Percentiles rank a stretch among this genome's conserved stretches.
Conservation (phyloP, 2,113 vertebrate species). For the Calyptommatus sinebrachiatus region DNA sequence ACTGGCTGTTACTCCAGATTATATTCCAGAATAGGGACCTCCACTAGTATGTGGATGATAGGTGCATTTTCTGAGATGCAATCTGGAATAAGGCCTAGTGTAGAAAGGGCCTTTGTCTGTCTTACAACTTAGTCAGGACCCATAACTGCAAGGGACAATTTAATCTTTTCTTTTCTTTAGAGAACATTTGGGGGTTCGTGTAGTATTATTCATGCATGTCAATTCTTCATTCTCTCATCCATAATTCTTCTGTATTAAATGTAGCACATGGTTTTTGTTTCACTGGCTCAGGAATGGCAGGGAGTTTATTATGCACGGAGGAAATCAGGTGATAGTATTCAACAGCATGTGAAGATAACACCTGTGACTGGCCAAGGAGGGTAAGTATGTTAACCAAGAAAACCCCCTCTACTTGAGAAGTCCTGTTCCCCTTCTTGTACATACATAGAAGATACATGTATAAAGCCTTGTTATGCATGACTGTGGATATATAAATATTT, state of each 20-base stretch:
- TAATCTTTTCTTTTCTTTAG: too few relatives aligned
- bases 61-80: too few relatives aligned
- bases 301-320: slow-evolving; percentile 87
- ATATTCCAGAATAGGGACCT: too few relatives aligned
- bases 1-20: too few relatives aligned
- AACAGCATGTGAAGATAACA: slow-evolving; percentile 91
- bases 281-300: slow-evolving; percentile 87
- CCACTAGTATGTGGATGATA: too few relatives aligned
- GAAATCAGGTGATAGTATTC: slow-evolving; percentile 92
- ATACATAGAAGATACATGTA: not conserved
- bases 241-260: too few relatives aligned
- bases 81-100: too few relatives aligned
- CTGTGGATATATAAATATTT: not conserved
- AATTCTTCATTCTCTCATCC: not conserved
- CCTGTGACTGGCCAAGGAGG: slow-evolving; percentile 93
- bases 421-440: not conserved
- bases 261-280: slow-evolving; percentile 25
- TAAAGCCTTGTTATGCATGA: not conserved
- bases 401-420: not conserved
- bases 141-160: too few relatives aligned
- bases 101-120: not conserved
- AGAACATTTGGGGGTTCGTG: not conserved
- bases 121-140: not conserved
- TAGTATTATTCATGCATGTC: not conserved
- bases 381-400: slow-evolving; percentile 69